These are phyloP conservation scores for Cheirogaleus major DNA, from an alignment of 2,797 vertebrate species.

Conservation along the genomic window DNA sequence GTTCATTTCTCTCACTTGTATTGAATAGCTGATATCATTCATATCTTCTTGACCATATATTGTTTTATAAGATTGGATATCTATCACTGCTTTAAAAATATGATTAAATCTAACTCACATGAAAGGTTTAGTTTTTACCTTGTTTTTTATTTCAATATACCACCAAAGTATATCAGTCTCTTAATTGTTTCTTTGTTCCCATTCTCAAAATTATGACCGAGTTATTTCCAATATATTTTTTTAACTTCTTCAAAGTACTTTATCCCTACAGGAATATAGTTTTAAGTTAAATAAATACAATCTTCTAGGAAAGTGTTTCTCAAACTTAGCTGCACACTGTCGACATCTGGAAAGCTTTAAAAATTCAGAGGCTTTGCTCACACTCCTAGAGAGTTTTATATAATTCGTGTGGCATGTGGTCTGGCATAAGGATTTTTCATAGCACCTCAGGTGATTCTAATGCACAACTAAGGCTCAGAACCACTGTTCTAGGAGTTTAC, in stretches of 20 bases:
- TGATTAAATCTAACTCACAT: not conserved
- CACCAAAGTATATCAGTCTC: not conserved
- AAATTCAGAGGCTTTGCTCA: not conserved
- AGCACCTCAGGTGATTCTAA: not conserved
- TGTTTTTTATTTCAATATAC: not conserved
- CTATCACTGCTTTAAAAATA: slow-evolving; percentile 5
- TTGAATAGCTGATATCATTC: not conserved
- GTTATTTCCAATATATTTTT: not conserved
- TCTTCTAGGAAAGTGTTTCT: not conserved
- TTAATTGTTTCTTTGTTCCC: not conserved
- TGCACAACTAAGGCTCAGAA: not conserved
- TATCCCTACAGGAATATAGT: not conserved
- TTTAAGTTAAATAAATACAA: slow-evolving; percentile 6
- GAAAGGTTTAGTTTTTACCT: not conserved
- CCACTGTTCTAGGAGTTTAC: not conserved
- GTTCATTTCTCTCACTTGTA: not conserved
- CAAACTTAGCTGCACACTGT: not conserved
- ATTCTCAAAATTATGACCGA: not conserved
- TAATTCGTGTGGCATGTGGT: not conserved
- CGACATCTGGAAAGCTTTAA: slow-evolving; percentile 24
- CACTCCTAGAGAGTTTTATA: not conserved
- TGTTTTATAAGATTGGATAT: not conserved
- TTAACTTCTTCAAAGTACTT: slow-evolving; percentile 4
- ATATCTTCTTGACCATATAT: not conserved
- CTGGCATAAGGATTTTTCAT: not conserved